These are phyloP conservation scores for Microtus montanus DNA, from an alignment of 2,113 vertebrate genomes.

Conservation along the genomic window DNA sequence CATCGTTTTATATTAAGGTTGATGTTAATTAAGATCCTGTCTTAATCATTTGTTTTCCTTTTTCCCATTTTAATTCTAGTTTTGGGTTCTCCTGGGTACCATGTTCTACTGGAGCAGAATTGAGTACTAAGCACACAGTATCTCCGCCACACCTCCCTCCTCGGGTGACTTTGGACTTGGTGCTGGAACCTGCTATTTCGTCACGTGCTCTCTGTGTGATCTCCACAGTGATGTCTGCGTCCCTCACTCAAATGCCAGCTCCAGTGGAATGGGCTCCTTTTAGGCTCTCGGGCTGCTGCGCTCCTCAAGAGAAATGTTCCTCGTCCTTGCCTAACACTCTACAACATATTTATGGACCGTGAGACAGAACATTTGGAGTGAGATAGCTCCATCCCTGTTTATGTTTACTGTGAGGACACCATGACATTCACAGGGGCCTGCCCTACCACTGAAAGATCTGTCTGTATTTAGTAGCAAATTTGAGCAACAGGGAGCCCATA, in stretches of 20 bases:
- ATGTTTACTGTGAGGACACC: background rate
- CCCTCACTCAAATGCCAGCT: background rate
- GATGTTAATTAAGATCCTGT: background rate
- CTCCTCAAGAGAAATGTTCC: background rate
- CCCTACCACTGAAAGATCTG: background rate
- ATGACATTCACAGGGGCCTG: background rate
- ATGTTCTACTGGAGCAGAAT: slow-evolving; percentile 90
- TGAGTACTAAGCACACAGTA: slow-evolving; percentile 81
- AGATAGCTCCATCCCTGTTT: background rate
- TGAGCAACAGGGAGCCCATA: background rate
- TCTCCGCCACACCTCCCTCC: background rate
- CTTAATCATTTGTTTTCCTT: background rate
- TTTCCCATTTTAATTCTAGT: slow-evolving; percentile 78
- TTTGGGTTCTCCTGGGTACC: slow-evolving; percentile 86
- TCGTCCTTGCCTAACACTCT: background rate
- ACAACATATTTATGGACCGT: background rate
- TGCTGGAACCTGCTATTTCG: background rate
- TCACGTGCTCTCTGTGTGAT: background rate
- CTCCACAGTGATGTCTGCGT: accelerated
- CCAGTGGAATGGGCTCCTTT: background rate
- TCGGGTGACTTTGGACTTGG: slow-evolving; percentile 29
- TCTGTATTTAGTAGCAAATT: background rate
- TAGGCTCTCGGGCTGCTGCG: background rate
- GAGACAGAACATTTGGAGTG: background rate
- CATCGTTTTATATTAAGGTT: background rate